Conservation (phyloP, 2,888 invertebrate species). For the Ormyrus labotus region DNA sequence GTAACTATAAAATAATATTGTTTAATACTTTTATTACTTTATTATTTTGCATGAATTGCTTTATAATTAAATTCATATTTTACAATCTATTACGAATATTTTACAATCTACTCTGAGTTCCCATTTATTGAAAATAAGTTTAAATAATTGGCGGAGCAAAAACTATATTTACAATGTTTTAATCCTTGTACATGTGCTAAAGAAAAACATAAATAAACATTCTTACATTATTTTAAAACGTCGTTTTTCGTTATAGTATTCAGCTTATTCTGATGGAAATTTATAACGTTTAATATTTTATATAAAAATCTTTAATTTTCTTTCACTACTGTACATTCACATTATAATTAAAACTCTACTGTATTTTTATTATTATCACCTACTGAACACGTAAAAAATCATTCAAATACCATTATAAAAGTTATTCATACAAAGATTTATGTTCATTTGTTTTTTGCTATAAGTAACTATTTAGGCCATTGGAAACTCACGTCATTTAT, state of each 20-base stretch:
- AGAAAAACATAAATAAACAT: constrained; percentile 41
- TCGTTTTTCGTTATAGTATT: constrained; percentile 9
- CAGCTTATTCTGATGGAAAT: constrained; percentile 40
- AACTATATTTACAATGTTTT: constrained; percentile 51
- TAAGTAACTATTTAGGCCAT: constrained; percentile 58
- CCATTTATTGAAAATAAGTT: constrained; percentile 17
- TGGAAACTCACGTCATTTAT: constrained; percentile 54
- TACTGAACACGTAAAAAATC: constrained; percentile 45
- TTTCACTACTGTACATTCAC: constrained; percentile 38
- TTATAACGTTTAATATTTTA: constrained; percentile 17
- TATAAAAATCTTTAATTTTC: constrained; percentile 42
- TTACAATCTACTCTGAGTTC: constrained; percentile 10
- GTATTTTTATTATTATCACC: constrained; percentile 39
- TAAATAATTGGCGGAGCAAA: constrained; percentile 31
- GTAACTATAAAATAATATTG: constrained; percentile 10
- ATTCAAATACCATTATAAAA: constrained; percentile 50
- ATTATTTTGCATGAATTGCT: constrained; percentile 27
- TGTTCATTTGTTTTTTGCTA: constrained; percentile 41
- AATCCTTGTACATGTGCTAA: constrained; percentile 13
- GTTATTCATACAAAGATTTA: constrained; percentile 48
- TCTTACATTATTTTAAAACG: constrained; percentile 30
- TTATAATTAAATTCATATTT: constrained; percentile 42
- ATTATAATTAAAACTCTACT: constrained; percentile 25
- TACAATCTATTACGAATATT: constrained; percentile 48
- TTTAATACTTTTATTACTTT: constrained; percentile 50